Percentiles rank a stretch among this genome's conserved stretches.
These are phyloP conservation scores for Koerneria pararmatus DNA, from an alignment of 2,888 invertebrate species.

Conservation along the genomic window DNA sequence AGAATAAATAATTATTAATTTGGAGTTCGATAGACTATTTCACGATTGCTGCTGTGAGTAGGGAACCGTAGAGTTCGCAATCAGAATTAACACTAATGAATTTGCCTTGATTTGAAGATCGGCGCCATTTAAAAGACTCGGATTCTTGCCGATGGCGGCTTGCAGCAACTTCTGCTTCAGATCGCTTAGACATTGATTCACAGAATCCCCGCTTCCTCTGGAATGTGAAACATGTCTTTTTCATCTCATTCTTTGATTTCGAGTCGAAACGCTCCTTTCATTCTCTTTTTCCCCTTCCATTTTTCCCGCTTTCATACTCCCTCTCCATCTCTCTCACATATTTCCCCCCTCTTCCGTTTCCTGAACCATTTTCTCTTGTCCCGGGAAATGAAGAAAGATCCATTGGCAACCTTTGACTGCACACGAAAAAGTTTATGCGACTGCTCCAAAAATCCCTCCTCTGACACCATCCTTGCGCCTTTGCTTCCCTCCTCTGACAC, in stretches of 20 bases:
- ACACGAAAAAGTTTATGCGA: too few relatives aligned
- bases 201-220: conserved; percentile 42
- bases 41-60: too few relatives aligned
- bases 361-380: background rate
- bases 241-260: too few relatives aligned
- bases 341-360: background rate
- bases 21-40: too few relatives aligned
- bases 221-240: too few relatives aligned
- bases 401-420: too few relatives aligned
- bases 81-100: background rate
- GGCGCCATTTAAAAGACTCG: conserved; percentile 48
- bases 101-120: conserved; percentile 50
- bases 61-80: too few relatives aligned
- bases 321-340: background rate
- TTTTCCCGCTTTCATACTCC: background rate
- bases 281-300: background rate
- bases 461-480: too few relatives aligned
- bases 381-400: too few relatives aligned
- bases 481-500: too few relatives aligned
- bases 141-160: conserved; percentile 51
- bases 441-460: too few relatives aligned
- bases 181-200: conserved; percentile 51
- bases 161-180: conserved; percentile 53
- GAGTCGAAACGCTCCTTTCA: background rate
- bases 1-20: too few relatives aligned